Conservation (phyloP, 2,888 invertebrate species). For the Diadromus collaris region DNA sequence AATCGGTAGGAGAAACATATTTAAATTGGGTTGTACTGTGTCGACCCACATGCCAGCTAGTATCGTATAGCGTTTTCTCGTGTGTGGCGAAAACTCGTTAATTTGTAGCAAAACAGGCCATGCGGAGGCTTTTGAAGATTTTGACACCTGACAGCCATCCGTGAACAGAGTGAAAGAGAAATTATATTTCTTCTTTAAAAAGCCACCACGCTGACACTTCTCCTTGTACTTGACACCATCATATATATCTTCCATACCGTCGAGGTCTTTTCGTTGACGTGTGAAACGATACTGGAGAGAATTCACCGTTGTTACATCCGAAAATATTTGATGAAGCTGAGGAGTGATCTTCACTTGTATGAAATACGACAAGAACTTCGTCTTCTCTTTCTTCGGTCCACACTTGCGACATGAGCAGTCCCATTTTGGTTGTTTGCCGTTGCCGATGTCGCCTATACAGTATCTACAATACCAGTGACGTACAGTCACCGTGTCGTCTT, state of each 20-base stretch:
- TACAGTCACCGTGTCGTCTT: neutral
- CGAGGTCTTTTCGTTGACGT: constrained; percentile 18
- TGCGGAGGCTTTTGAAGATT: constrained; percentile 42
- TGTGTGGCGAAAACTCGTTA: constrained; percentile 50
- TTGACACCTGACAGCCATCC: constrained; percentile 18
- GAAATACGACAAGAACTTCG: neutral
- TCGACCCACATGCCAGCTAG: constrained; percentile 53
- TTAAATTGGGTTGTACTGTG: constrained; percentile 21
- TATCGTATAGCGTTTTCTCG: constrained; percentile 44
- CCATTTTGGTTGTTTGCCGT: neutral
- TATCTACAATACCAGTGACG: constrained; percentile 1
- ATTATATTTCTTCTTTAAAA: constrained; percentile 34
- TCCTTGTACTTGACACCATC: constrained; percentile 34
- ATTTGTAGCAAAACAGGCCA: constrained; percentile 41
- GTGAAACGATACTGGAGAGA: constrained; percentile 34
- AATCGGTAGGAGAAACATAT: constrained; percentile 18
- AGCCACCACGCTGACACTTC: constrained; percentile 29
- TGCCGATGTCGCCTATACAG: neutral
- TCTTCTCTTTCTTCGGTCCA: neutral
- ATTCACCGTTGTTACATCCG: neutral
- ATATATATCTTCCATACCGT: constrained; percentile 44
- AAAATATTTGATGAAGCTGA: constrained; percentile 5
- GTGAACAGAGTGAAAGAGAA: constrained; percentile 31
- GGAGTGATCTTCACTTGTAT: constrained; percentile 7
- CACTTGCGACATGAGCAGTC: constrained; percentile 5